Evolutionary conservation across 2,797 vertebrate species (phyloP), one percentile per base, ranked within the genome.

Genomic region (Brotula barbata): DNA sequence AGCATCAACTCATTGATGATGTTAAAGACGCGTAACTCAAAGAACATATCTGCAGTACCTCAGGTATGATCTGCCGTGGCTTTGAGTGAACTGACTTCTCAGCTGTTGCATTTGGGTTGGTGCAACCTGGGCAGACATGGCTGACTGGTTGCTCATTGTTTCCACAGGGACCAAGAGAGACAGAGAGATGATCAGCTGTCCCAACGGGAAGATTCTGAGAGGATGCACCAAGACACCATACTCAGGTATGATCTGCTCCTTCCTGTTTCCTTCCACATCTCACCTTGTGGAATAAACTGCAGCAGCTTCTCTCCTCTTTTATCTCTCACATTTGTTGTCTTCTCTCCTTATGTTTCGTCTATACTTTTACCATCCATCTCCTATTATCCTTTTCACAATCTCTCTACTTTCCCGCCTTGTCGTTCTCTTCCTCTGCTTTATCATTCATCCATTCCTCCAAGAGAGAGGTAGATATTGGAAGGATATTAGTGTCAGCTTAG

Each of bases 151-250:
- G 39, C 21, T 20, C 64, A 73, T 36, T 74, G 22, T 78, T 59
- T 79, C 74, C 72, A 17, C 58, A 84, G 86, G 69, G 66, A 87
- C 45, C 63, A 79, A 77, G 80, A 17, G 44, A 75, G 34, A 44
- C 57, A 8, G 66, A 62, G 48, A 15, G 80, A 84, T 31, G 57
- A 81, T 46, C 80, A 78, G 77, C 67, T 82, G 75, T 49, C 46
- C 23, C 66, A 58, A 48, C 73, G 78, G 52, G 56, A 54, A 43
- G 37, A 62, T 34, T 46, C 43, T 2, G 57, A 79, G 68, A 69
- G 31, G 46, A 42, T 73, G 40, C 56, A 66, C 37, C 68, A 19
- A 58, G 62, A 7, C 41, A 21, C 41, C 25, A 31, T 75, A 6
- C 57, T 62, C 75, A 85, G 86, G 85, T 89, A 80, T 8, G 8